Evolutionary conservation across 2,888 invertebrate genomes (phyloP).

Genomic region (Mythimna loreyi): DNA sequence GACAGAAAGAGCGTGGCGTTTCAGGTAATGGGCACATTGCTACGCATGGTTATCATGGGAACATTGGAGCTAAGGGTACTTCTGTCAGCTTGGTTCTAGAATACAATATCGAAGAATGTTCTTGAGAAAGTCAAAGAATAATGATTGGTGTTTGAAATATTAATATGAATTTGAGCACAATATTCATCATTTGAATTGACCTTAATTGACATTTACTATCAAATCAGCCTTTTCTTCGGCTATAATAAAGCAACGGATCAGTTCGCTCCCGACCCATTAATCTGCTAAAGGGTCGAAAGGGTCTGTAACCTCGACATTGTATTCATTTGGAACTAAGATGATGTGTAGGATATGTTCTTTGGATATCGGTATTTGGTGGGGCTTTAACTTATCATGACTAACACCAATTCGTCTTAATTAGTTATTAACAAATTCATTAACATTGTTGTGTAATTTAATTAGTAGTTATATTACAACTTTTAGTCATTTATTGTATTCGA

Average conservation of each 20-base stretch:
- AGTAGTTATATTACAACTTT: constrained; percentile 1
- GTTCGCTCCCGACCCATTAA: not conserved
- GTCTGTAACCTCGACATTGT: constrained; percentile 24
- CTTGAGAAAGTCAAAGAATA: not conserved
- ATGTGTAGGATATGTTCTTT: constrained; percentile 18
- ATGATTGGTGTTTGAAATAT: not conserved
- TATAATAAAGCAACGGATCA: not conserved
- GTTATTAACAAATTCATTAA: constrained; percentile 56
- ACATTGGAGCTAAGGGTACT: constrained; percentile 58
- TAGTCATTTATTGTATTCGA: constrained; percentile 7
- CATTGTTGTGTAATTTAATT: constrained; percentile 25
- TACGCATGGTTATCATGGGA: constrained; percentile 69
- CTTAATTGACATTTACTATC: constrained; percentile 7
- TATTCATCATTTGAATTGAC: constrained; percentile 8
- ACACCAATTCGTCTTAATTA: constrained; percentile 36
- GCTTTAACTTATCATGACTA: constrained; percentile 53
- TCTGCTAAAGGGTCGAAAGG: constrained; percentile 3
- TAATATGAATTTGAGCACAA: not conserved
- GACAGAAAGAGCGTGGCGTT: constrained; percentile 88
- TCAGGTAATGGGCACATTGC: constrained; percentile 87
- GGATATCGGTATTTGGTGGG: constrained; percentile 29
- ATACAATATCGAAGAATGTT: constrained; percentile 15
- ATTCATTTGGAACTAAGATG: constrained; percentile 51
- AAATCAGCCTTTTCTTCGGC: constrained; percentile 15
- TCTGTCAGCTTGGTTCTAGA: constrained; percentile 46